Conservation (phyloP, 2,113 vertebrate species). For the Felis chaus region DNA sequence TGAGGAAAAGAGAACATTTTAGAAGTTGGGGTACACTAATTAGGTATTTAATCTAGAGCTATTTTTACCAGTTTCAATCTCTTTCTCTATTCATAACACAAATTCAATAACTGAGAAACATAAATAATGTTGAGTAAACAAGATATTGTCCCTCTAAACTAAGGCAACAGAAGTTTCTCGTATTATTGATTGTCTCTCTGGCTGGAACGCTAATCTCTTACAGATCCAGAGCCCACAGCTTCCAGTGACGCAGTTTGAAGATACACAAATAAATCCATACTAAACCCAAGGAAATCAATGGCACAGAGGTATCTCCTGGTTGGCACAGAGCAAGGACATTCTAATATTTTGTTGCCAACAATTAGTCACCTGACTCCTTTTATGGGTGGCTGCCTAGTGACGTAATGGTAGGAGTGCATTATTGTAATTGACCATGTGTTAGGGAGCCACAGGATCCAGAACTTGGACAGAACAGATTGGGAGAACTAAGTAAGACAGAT, state of each 20-base stretch:
- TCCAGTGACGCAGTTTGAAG: constrained; percentile 37
- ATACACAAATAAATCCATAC: constrained; percentile 37
- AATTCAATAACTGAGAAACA: constrained; percentile 12
- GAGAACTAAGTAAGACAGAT: not conserved
- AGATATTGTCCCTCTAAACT: constrained; percentile 29
- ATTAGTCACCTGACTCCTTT: constrained; percentile 23
- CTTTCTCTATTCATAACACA: not conserved
- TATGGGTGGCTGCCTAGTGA: not conserved
- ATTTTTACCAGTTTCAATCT: constrained; percentile 9
- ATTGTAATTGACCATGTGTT: not conserved
- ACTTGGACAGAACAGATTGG: not conserved
- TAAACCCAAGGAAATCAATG: constrained; percentile 59
- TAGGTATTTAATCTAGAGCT: constrained; percentile 33
- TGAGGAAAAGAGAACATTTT: not conserved
- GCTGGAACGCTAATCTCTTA: constrained; percentile 54
- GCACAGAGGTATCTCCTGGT: not conserved
- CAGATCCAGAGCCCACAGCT: constrained; percentile 39
- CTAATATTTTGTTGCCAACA: not conserved
- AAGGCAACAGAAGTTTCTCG: constrained; percentile 21
- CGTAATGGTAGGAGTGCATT: not conserved
- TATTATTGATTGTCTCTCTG: not conserved
- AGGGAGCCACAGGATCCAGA: not conserved
- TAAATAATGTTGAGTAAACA: not conserved
- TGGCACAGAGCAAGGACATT: not conserved
- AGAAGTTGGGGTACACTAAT: constrained; percentile 1